Evolutionary conservation across 37 sponge, comb jelly and placozoan species (phyloP).

Genomic region (Hexactinellida sp.): DNA sequence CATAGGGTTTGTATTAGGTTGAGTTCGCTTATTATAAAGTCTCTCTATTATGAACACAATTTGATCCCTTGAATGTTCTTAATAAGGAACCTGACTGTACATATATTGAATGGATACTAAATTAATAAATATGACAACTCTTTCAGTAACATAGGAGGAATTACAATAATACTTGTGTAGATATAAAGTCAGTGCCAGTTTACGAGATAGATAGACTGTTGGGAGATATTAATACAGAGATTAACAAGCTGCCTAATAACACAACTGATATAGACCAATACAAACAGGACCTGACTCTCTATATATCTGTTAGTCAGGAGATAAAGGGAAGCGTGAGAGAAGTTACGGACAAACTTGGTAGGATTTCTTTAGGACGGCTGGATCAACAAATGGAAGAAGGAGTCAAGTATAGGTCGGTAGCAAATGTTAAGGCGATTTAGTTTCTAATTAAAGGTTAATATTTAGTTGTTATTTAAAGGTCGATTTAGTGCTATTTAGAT

Average conservation of each 20-base stretch:
- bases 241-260: neutral
- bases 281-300: neutral
- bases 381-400: neutral
- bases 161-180: too few species aligned
- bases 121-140: too few species aligned
- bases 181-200: neutral
- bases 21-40: too few species aligned
- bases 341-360: neutral
- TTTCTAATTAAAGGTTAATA: too few species aligned
- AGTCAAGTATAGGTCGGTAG: neutral
- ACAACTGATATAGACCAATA: neutral
- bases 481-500: too few species aligned
- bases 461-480: too few species aligned
- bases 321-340: neutral
- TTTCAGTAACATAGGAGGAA: too few species aligned
- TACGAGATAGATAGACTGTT: neutral
- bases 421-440: neutral
- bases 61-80: too few species aligned
- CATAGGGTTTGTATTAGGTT: too few species aligned
- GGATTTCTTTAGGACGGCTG: neutral
- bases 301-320: neutral
- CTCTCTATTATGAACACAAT: too few species aligned
- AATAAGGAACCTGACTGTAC: too few species aligned
- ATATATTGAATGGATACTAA: too few species aligned
- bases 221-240: neutral